These are phyloP conservation scores for Manacus vitellinus DNA, from an alignment of 2,113 vertebrate species.

Conservation along the genomic window DNA sequence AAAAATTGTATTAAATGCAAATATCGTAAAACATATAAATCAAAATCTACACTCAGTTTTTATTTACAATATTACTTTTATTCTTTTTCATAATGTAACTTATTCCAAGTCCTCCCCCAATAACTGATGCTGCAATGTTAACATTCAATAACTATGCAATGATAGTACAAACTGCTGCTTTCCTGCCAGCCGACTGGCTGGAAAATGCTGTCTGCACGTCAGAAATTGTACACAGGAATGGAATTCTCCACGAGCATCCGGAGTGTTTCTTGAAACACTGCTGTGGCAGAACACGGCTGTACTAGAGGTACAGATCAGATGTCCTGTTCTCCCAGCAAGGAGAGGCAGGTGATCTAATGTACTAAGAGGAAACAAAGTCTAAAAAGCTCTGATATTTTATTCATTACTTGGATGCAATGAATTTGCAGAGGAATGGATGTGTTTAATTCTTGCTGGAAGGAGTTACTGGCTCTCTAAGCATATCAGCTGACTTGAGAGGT, in stretches of 20 bases:
- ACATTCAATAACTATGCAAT: not conserved
- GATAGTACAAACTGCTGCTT: not conserved
- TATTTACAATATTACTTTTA: slow-evolving; percentile 58
- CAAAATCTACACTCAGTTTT: not conserved
- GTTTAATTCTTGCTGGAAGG: not conserved
- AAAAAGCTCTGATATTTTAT: not conserved
- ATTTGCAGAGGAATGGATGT: not conserved
- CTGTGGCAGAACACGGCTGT: not conserved
- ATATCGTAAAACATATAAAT: not conserved
- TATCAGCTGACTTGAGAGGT: not conserved
- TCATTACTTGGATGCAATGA: not conserved
- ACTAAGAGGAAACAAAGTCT: not conserved
- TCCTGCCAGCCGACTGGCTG: not conserved
- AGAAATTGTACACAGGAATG: not conserved
- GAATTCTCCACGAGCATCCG: not conserved
- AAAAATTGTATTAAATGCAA: not conserved
- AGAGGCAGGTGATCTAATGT: not conserved
- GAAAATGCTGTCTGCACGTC: not conserved
- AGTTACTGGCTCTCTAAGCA: not conserved
- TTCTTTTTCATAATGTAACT: slow-evolving; percentile 32
- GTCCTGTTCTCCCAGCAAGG: not conserved
- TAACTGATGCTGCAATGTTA: not conserved
- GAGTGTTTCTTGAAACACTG: not conserved
- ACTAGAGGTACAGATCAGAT: not conserved
- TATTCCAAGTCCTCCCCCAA: slow-evolving; percentile 7